phyloP scores from a whole-genome alignment of 2,797 vertebrate genomes.

The Pogoniulus pusillus region DNA sequence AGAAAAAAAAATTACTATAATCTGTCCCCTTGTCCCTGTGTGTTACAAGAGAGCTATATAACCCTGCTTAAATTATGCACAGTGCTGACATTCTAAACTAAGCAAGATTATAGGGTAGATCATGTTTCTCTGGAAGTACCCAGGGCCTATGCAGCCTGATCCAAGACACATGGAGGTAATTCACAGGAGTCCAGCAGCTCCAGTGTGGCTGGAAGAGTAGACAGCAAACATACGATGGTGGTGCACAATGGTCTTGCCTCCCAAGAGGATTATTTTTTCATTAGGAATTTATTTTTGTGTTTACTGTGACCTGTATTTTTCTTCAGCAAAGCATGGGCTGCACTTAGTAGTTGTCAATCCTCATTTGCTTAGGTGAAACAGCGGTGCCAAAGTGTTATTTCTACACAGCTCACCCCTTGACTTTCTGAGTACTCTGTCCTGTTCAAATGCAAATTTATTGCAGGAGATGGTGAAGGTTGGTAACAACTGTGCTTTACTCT shows the following conservation, averaged over 20 bases:
- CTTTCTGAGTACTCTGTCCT: background rate
- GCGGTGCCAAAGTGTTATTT: background rate
- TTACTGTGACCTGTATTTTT: conserved; percentile 35
- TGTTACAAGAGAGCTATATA: background rate
- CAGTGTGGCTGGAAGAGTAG: background rate
- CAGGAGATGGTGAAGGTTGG: background rate
- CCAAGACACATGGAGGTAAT: rapidly evolving
- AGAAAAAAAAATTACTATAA: background rate
- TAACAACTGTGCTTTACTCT: background rate
- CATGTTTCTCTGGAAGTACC: background rate
- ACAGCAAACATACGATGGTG: background rate
- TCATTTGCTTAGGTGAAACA: background rate
- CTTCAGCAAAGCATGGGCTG: background rate
- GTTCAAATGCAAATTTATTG: background rate
- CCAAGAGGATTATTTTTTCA: conserved; percentile 15
- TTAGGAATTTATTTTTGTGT: conserved; percentile 35
- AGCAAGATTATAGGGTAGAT: conserved; percentile 1
- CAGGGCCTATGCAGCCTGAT: background rate
- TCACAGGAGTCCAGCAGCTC: background rate
- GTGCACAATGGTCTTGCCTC: background rate
- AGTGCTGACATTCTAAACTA: background rate
- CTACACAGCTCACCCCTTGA: background rate
- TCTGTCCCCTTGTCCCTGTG: background rate
- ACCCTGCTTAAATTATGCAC: background rate
- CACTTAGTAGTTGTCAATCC: background rate